Evolutionary conservation across 1,140 invertebrate species (phyloP), one percentile per base, ranked within the genome.

Genomic region (Anagrus nilaparvatae): DNA sequence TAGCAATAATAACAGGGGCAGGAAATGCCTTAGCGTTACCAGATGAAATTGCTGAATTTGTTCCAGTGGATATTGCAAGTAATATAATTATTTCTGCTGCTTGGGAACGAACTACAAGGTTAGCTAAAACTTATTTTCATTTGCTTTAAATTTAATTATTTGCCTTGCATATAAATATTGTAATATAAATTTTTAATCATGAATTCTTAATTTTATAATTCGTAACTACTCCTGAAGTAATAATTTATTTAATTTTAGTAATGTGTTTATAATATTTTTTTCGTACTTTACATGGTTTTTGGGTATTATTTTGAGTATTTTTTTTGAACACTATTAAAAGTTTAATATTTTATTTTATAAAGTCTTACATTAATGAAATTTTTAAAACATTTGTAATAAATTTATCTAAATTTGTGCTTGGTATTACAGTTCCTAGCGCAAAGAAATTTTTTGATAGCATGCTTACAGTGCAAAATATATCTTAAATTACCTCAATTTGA

Each of bases 81-180:
- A 63, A 63, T 24, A 54, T 53, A 8, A 30, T 63, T 18, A 56
- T 63, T 17, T 44, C 38, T 3, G 49, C 51, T n/a, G 59, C 56
- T 14, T 58, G 60, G 59, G 53, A 62, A 17, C 18, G 53, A 17
- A 50, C 43, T 17, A 47, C 41, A 13, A 50, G 44, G 52, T 52
- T 33, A 42, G 47, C n/a, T n/a, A n/a, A n/a, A n/a, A n/a, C n/a
- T n/a, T n/a, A n/a, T n/a, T n/a, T n/a, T 45, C 8, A 25, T 19
- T 40, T 23, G 34, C 31, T 6, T 5, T 32, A 9, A 4, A 16
- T 4, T 6, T 32, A 13, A 19, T 5, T n/a, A 33, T 18, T 19
- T 33, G n/a, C n/a, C n/a, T n/a, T n/a, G 14, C 4, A 20, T 9
- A 34, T n/a, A 23, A 13, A n/a, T 9, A 14, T 4, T 13, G 19